Conservation (phyloP, 1,140 invertebrate genomes). For the Drosophila serrata region DNA sequence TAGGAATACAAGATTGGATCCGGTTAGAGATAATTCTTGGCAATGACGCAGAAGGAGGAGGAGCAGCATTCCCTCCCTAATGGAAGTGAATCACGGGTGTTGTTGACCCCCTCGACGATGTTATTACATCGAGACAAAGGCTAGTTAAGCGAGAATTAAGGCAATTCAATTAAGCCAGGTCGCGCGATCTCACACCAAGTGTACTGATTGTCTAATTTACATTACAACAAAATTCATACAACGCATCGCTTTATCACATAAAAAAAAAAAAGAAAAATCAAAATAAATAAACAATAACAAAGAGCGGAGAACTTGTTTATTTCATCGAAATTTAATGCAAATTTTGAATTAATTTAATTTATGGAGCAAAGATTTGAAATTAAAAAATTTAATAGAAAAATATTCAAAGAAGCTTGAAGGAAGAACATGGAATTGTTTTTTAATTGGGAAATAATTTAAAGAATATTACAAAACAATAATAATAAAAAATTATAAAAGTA, state of each 20-base stretch:
- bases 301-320: neutral
- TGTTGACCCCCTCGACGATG: neutral
- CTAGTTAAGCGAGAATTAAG: constrained; percentile 1
- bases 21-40: neutral
- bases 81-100: neutral
- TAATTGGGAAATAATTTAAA: too few relatives aligned
- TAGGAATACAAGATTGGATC: neutral
- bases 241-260: neutral
- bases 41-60: constrained; percentile 2
- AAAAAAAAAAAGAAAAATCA: neutral
- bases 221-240: neutral
- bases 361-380: neutral
- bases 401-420: neutral
- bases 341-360: neutral
- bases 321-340: constrained; percentile 2
- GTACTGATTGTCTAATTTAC: neutral
- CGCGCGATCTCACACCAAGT: constrained; percentile 1
- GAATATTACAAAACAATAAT: neutral
- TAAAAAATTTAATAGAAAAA: neutral
- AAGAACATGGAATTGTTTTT: neutral
- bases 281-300: neutral
- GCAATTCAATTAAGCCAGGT: constrained; percentile 17
- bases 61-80: neutral
- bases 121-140: neutral
- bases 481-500: too few relatives aligned